A percentile compares a stretch with the other conserved stretches of the same genome.
Evolutionary conservation across 2,888 invertebrate species (phyloP).

Genomic region (Thysanoteuthis rhombus): DNA sequence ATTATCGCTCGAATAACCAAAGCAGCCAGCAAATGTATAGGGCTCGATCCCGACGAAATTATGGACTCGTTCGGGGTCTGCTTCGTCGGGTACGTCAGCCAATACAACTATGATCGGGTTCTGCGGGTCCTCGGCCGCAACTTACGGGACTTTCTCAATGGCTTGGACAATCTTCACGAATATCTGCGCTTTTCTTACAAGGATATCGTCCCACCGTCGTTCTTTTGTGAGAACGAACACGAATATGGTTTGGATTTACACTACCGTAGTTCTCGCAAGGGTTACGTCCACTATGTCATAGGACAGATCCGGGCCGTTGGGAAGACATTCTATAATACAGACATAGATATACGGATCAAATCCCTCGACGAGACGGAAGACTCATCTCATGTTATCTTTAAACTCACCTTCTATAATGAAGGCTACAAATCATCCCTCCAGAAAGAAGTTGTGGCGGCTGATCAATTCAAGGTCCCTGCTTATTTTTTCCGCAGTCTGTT

Average conservation of each 20-base stretch:
- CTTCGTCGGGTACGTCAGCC: conserved; percentile 91
- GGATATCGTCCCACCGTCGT: conserved; percentile 88
- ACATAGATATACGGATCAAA: conserved; percentile 89
- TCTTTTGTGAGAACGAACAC: conserved; percentile 95
- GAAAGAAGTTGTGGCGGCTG: conserved; percentile 35
- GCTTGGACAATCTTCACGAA: conserved; percentile 93
- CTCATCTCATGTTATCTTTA: conserved; percentile 92
- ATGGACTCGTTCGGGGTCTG: conserved; percentile 94
- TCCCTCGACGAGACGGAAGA: conserved; percentile 88
- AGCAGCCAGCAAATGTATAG: conserved; percentile 63
- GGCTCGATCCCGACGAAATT: conserved; percentile 85
- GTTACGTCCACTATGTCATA: conserved; percentile 96
- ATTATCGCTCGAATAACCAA: conserved; percentile 82
- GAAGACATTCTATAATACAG: conserved; percentile 92
- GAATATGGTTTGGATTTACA: conserved; percentile 88
- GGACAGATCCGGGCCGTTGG: conserved; percentile 94
- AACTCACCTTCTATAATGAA: conserved; percentile 90
- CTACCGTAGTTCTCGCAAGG: conserved; percentile 82
- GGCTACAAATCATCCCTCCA: conserved; percentile 45
- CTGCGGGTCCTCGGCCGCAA: conserved; percentile 77
- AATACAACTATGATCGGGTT: conserved; percentile 87
- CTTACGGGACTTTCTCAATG: conserved; percentile 94
- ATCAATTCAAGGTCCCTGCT: conserved; percentile 34
- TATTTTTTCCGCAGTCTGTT: conserved; percentile 91
- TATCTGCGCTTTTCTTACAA: conserved; percentile 96